Evolutionary conservation across 2,888 invertebrate genomes (phyloP), one percentile per base, ranked within the genome.

Genomic region (Patella depressa): DNA sequence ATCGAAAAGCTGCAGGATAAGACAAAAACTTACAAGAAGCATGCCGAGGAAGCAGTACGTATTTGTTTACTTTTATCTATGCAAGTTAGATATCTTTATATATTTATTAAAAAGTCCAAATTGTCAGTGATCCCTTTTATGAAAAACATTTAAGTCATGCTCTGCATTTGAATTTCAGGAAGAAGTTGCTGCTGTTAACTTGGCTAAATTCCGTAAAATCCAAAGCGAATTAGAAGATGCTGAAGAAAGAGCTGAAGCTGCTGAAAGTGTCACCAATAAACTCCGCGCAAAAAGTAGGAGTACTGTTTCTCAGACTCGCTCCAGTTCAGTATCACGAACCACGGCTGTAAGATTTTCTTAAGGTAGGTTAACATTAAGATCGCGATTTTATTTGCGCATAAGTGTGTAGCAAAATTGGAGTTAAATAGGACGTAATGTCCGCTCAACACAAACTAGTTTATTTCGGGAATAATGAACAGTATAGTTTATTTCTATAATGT

Each of bases 21-120:
- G 95, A 97, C 99, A 95, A 98, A 98, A 95, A 97, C 98, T 89
- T 98, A 98, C 96, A 98, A 98, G 96, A 96, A 98, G 94, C 98
- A 98, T 94, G 98, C 98, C 92, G 98, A 99, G 92, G 98, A 99
- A 93, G 98, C 98, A 85, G 93, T 93, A 88, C 91, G 92, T 91
- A 76, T 74, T 71, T 17, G 19, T 19, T 24, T 19, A n/a, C 14
- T 19, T 65, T 65, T 9, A 65, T 24, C n/a, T 7, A 45, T 45
- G 9, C 45, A 9, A 9, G 7, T 45, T 45, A 45, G 5, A 45
- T 45, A 45, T 45, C 45, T 45, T 45, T 7, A 45, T 45, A 9
- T 45, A 7, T 45, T 45, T 45, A 45, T 45, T 45, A 45, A 45
- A 45, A 45, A 45, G 45, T 45, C 45, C 45, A 45, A 45, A 45